phyloP scores from a whole-genome alignment of 2,797 vertebrate genomes.

The Meda fulgida region DNA sequence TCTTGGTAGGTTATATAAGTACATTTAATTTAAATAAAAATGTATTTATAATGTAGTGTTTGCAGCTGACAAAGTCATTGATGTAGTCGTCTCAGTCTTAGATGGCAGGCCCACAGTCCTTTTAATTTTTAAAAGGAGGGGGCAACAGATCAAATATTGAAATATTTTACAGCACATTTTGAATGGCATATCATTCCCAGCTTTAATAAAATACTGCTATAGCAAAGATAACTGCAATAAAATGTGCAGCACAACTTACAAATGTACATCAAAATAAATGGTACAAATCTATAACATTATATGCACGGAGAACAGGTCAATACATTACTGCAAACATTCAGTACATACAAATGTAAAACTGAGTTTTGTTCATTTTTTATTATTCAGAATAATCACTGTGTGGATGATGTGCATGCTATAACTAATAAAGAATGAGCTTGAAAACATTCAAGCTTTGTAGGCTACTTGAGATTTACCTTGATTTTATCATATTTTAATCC shows the following conservation, averaged over 20 bases:
- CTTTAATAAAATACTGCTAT: not conserved
- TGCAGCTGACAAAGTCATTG: not conserved
- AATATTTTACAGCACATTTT: no score
- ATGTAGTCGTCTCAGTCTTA: not conserved
- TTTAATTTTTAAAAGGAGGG: no score
- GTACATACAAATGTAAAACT: no score
- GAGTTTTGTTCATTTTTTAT: not conserved
- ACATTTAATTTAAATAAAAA: not conserved
- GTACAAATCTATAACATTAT: not conserved
- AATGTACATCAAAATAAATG: not conserved
- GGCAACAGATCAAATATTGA: no score
- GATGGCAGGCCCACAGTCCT: not conserved
- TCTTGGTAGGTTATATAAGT: not conserved
- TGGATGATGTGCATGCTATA: no score
- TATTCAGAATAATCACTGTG: no score
- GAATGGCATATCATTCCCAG: not conserved
- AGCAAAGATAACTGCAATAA: not conserved
- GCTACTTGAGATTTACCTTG: no score
- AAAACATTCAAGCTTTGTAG: no score
- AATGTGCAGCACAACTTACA: not conserved
- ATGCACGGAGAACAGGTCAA: not conserved
- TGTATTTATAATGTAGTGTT: not conserved
- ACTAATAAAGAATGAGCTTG: not conserved
- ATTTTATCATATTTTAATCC: not conserved
- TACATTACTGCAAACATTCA: not conserved